Percentiles rank a stretch among this genome's conserved stretches.
phyloP scores from a whole-genome alignment of 1,140 invertebrate species.

The Neodiprion virginianus region DNA sequence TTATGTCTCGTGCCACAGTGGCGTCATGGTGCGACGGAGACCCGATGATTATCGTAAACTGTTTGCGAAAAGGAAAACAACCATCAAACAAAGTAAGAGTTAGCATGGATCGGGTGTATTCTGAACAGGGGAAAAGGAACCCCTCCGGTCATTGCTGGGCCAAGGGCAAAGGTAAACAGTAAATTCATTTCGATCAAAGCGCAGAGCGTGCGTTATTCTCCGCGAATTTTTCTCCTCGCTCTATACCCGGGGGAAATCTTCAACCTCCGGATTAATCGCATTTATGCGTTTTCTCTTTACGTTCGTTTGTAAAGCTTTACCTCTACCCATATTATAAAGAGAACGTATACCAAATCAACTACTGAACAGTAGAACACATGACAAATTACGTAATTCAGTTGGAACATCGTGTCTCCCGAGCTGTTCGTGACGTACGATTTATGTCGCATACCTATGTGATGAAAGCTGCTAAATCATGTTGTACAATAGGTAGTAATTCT shows the following conservation, averaged over 20 bases:
- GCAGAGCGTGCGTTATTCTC: background rate
- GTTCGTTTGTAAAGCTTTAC: background rate
- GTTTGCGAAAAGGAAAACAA: background rate
- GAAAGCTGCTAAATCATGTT: too few species aligned
- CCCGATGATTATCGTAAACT: background rate
- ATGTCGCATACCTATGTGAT: too few species aligned
- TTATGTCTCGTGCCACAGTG: background rate
- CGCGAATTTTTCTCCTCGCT: too few species aligned
- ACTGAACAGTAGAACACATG: too few species aligned
- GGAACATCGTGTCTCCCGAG: too few species aligned
- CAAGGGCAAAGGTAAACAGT: background rate
- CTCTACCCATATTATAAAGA: too few species aligned
- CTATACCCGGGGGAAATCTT: background rate
- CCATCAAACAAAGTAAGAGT: background rate
- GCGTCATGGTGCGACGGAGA: background rate
- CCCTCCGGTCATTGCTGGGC: background rate
- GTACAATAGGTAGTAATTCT: too few species aligned
- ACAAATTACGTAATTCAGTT: too few species aligned
- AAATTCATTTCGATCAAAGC: slow-evolving; percentile 3
- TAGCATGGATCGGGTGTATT: background rate
- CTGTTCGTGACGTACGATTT: too few species aligned
- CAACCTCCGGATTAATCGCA: background rate
- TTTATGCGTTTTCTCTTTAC: background rate
- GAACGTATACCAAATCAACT: too few species aligned
- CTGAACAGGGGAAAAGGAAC: background rate